phyloP scores from a whole-genome alignment of 2,888 invertebrate species.

The Eumacrocentrus americanus region DNA sequence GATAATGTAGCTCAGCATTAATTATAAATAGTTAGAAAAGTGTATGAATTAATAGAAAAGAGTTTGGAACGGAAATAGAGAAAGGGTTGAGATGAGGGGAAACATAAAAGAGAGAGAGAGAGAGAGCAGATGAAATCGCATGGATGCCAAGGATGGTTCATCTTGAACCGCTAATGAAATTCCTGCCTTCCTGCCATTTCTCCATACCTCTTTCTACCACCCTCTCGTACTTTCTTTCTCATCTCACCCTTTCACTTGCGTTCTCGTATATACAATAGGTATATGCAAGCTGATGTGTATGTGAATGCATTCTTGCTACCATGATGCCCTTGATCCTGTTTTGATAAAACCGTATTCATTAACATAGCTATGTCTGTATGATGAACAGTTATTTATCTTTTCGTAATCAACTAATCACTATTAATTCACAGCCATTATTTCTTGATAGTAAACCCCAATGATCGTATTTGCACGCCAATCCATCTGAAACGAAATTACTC shows the following conservation, averaged over 20 bases:
- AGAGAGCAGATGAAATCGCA: constrained; percentile 30
- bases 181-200: constrained; percentile 37
- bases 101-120: constrained; percentile 4
- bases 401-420: constrained; percentile 13
- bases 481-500: background rate
- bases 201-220: constrained; percentile 21
- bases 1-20: too few relatives aligned
- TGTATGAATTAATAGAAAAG: constrained; percentile 1
- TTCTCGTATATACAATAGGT: constrained; percentile 15
- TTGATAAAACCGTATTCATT: background rate
- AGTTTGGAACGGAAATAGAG: background rate
- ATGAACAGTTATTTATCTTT: constrained; percentile 1
- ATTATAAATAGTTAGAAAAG: background rate
- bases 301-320: background rate
- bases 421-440: background rate
- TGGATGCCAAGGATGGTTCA: constrained; percentile 41
- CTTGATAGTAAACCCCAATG: background rate
- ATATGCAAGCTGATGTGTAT: background rate
- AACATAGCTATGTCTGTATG: too few relatives aligned
- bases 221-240: constrained; percentile 8
- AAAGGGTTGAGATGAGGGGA: constrained; percentile 2
- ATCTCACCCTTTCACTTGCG: constrained; percentile 22
- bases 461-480: constrained; percentile 11
- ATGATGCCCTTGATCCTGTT: background rate
- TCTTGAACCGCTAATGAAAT: constrained; percentile 47